These are phyloP conservation scores for Apodemia mormo DNA, from an alignment of 2,888 invertebrate species.

Conservation along the genomic window DNA sequence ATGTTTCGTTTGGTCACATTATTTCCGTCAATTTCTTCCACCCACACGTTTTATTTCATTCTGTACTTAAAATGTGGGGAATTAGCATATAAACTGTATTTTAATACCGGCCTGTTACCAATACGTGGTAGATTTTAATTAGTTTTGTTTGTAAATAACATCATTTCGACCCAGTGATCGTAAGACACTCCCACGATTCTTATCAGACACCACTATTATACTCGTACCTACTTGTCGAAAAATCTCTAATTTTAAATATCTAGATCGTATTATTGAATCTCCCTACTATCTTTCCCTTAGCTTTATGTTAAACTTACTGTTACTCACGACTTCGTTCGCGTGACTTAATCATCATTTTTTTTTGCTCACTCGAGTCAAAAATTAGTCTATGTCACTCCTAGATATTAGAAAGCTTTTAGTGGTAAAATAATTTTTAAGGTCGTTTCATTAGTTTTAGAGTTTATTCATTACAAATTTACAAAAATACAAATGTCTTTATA, in stretches of 20 bases:
- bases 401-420: no score
- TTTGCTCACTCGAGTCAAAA: no score
- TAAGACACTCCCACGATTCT: slow-evolving; percentile 3
- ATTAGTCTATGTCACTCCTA: no score
- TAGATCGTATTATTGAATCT: neutral
- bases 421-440: no score
- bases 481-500: no score
- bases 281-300: no score
- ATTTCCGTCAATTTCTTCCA: neutral
- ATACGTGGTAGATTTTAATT: neutral
- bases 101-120: neutral
- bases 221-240: neutral
- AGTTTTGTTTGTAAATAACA: slow-evolving; percentile 12
- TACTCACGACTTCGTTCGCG: no score
- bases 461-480: no score
- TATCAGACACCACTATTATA: neutral
- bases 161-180: neutral
- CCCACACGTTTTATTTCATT: neutral
- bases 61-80: neutral
- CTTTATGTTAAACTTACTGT: no score
- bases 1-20: neutral
- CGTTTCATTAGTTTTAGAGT: no score
- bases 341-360: no score
- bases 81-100: slow-evolving; percentile 9
- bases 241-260: neutral